Conservation (phyloP, 1,140 invertebrate genomes). For the Aphelenchoides besseyi region DNA sequence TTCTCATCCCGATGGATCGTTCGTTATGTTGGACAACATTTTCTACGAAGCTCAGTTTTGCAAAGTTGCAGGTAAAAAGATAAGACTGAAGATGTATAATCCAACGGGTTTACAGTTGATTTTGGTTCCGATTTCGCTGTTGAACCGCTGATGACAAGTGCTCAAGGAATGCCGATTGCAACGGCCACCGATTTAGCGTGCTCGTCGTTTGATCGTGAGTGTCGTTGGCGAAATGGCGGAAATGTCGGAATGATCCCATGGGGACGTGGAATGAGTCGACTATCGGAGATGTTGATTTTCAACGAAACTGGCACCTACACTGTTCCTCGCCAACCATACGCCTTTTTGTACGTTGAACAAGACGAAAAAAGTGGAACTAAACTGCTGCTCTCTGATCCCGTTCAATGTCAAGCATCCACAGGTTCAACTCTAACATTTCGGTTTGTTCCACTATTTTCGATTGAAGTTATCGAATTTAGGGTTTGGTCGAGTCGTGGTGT, state of each 20-base stretch:
- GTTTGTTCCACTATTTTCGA: conserved; percentile 25
- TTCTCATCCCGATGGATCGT: conserved; percentile 51
- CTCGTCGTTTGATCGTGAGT: conserved; percentile 51
- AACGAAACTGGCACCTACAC: conserved; percentile 60
- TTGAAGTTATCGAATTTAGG: conserved; percentile 35
- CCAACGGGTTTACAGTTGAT: conserved; percentile 47
- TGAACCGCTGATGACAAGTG: conserved; percentile 43
- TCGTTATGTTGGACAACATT: conserved; percentile 61
- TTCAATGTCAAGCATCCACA: conserved; percentile 40
- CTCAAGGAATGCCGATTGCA: conserved; percentile 47
- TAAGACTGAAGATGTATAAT: not conserved
- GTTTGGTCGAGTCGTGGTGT: conserved; percentile 57
- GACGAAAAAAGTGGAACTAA: conserved; percentile 14
- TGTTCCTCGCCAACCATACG: conserved; percentile 46
- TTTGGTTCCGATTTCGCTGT: conserved; percentile 51
- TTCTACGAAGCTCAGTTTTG: conserved; percentile 55
- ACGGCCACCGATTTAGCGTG: conserved; percentile 48
- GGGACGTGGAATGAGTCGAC: conserved; percentile 38
- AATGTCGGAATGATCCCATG: conserved; percentile 36
- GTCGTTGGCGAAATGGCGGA: conserved; percentile 58
- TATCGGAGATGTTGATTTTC: conserved; percentile 43
- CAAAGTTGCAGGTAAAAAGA: conserved; percentile 53
- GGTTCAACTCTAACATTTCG: conserved; percentile 40
- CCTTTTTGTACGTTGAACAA: conserved; percentile 59
- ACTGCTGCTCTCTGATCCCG: conserved; percentile 51